Evolutionary conservation across 1,140 invertebrate species (phyloP).

Genomic region (Hylaeus volcanicus): DNA sequence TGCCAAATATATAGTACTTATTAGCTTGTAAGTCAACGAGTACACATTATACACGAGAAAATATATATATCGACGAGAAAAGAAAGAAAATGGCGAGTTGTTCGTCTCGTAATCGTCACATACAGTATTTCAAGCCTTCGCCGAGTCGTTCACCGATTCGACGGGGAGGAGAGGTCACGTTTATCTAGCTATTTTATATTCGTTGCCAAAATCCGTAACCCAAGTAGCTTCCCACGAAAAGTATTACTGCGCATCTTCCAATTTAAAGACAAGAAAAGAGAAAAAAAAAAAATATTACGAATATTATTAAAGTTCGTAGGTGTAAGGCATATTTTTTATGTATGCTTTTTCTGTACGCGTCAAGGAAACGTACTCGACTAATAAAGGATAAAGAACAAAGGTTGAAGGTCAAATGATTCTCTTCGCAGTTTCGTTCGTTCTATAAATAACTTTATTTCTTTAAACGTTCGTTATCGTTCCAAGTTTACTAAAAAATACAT

Average conservation of each 20-base stretch:
- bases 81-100: slow-evolving; percentile 22
- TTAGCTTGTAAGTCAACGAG: slow-evolving; percentile 73
- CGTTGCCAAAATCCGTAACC: slow-evolving; percentile 65
- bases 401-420: slow-evolving; percentile 55
- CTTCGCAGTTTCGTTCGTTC: not conserved
- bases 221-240: slow-evolving; percentile 69
- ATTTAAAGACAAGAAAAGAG: slow-evolving; percentile 62
- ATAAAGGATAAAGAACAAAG: slow-evolving; percentile 69
- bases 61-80: slow-evolving; percentile 57
- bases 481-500: not conserved
- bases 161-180: slow-evolving; percentile 36
- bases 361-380: slow-evolving; percentile 72
- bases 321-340: slow-evolving; percentile 81
- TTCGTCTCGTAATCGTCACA: slow-evolving; percentile 28
- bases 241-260: slow-evolving; percentile 78
- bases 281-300: slow-evolving; percentile 57
- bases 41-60: slow-evolving; percentile 56
- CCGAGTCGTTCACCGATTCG: slow-evolving; percentile 1
- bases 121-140: slow-evolving; percentile 19
- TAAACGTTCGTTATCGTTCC: not conserved
- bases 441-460: not conserved
- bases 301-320: slow-evolving; percentile 74
- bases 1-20: slow-evolving; percentile 81
- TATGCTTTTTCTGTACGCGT: slow-evolving; percentile 81
- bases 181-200: slow-evolving; percentile 70